Evolutionary conservation across 2,113 vertebrate species (phyloP), one percentile per base, ranked within the genome.

Genomic region (Gopherus flavomarginatus): DNA sequence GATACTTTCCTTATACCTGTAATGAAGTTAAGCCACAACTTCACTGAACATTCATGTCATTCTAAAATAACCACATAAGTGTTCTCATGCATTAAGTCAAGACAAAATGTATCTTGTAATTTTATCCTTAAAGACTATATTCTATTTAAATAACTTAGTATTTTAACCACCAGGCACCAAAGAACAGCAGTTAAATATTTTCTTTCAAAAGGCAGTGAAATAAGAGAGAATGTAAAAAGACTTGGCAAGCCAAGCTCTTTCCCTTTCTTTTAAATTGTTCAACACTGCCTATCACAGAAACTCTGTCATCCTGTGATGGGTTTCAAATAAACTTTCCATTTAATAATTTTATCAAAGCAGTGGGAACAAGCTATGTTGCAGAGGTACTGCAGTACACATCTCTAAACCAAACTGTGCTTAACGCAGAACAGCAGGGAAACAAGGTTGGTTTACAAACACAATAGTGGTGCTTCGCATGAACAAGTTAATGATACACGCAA

Each of bases 1-100:
- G 88, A 89, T 16, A 80, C 11, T 42, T 84, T 21, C 26, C 81
- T 29, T 91, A 2, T 0, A 8, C 1, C 1, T 0, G 0, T 13
- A 89, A 38, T 11, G n/a, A 2, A 79, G 17, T 11, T 22, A 95
- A 93, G 44, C 1, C 72, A 26, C 84, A 3, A 1, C 0, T 62
- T 82, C 75, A 22, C 79, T 50, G 56, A 85, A 12, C 38, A 12
- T 54, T 84, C 62, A 77, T 62, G 3, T 38, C n/a, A 6, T 78
- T 26, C 59, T 57, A 94, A 85, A 81, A n/a, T 11, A 85, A 59
- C 53, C 53, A 44, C 21, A 4, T 12, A 77, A 14, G 44, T 47
- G 22, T 47, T 47, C 38, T 47, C 44, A 47, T 78, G 11, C 24
- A 44, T 13, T 42, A 44, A 27, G 22, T 11, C 22, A 22, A 42